phyloP scores from a whole-genome alignment of 1,140 invertebrate species.

The Ceratosolen solmsi region DNA sequence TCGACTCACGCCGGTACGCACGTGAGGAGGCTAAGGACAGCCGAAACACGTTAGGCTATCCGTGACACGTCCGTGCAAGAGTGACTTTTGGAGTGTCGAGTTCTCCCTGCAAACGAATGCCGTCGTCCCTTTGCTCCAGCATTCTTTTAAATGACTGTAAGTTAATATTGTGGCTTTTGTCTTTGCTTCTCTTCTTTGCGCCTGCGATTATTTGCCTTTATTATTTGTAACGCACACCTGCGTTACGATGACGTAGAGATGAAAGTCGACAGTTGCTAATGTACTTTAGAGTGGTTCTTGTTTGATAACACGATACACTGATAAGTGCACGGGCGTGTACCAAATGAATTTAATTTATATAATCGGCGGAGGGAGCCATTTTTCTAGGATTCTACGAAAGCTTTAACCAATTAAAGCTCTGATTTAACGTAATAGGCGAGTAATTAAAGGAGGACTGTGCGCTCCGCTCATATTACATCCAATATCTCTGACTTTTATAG shows the following conservation, averaged over 20 bases:
- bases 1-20: constrained; percentile 7
- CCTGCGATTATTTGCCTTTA: background rate
- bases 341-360: constrained; percentile 17
- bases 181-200: background rate
- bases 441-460: background rate
- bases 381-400: background rate
- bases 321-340: constrained; percentile 15
- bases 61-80: background rate
- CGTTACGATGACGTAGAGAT: background rate
- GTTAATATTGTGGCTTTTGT: background rate
- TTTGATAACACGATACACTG: constrained; percentile 35
- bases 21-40: constrained; percentile 25
- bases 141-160: constrained; percentile 51
- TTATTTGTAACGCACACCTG: background rate
- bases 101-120: constrained; percentile 18
- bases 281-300: background rate
- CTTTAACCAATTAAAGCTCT: background rate
- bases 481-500: no score
- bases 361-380: background rate
- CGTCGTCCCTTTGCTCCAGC: constrained; percentile 39
- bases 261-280: background rate
- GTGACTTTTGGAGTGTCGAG: constrained; percentile 5
- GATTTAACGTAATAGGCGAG: background rate
- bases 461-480: background rate
- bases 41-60: constrained; percentile 23